Evolutionary conservation across 2,797 vertebrate genomes (phyloP), one percentile per base, ranked within the genome.

Genomic region (Channa striata): DNA sequence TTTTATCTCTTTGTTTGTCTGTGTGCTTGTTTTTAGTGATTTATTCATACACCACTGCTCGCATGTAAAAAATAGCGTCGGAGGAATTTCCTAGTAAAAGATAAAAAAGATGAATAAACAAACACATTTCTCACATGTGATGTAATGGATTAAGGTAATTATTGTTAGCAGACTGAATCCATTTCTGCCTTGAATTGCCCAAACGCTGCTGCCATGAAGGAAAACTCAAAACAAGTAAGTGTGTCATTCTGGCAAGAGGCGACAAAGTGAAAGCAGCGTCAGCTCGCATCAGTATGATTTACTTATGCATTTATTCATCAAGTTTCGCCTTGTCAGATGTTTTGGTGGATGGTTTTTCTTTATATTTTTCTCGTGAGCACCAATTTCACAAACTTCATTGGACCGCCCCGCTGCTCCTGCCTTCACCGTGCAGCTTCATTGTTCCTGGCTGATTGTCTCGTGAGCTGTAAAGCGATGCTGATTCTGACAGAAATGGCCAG

Each of bases 41-140:
- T 76, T 82, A 87, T 86, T 86, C 81, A 77, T 72, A 72, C 69
- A 68, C 1, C 1, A 63, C 46, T n/a, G 57, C 66, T 59, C 12
- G 53, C 61, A 54, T 64, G 70, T 68, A 56, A 81, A 80, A 67
- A 1, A 68, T 56, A 58, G 42, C 33, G 25, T 73, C 16, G 8
- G 43, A 37, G 63, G 81, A 65, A 52, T 49, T 0, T 53, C 36
- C 19, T 39, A 64, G 47, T 16, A 50, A 54, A 52, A 58, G 52
- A 39, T 42, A 59, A 57, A 60, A 52, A 39, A 13, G 39, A 61
- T 30, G 44, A 63, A 67, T 68, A 82, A 75, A 77, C 50, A 81
- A 80, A 78, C 72, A 49, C 57, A 42, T 16, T 19, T 53, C 54
- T 36, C n/a, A 16, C 59, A 60, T 53, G 56, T 81, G 72, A 78